Evolutionary conservation across 92 coral and sea anemone genomes (phyloP), one percentile per base, ranked within the genome.

Genomic region (Siderastrea siderea): DNA sequence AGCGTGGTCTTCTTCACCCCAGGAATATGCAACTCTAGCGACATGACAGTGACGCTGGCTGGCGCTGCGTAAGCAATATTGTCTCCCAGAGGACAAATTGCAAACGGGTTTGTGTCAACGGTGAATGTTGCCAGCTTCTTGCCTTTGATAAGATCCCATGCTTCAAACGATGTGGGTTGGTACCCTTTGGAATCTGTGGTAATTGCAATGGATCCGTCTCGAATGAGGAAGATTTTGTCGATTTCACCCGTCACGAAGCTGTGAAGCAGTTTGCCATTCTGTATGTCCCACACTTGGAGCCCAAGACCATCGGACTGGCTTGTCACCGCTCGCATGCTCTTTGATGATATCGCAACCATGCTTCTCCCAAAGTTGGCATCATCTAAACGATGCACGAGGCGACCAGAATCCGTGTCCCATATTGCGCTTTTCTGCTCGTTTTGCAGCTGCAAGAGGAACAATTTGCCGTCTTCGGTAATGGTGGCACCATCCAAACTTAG

Each of bases 381-480:
- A 10, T 68, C 79, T 19, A 82, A 60, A 13, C 84, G 47, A 55
- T 88, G 92, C 71, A 61, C 59, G 53, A 68, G 52, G 48, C 54
- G 53, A 1, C 94, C 91, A n/a, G 85, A 75, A 57, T 47, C 71
- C 19, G 94, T 80, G 74, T 90, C 74, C 89, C 88, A 90, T 43
- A 93, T 51, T 3, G 79, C 82, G 38, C 91, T 89, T 9, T 64
- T 57, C 44, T 49, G 68, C 16, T 78, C 81, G 59, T 70, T 84
- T 43, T n/a, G 68, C 66, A 93, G 68, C 64, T 75, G 79, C 15
- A 81, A 65, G 57, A 93, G 67, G 68, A 95, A 84, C 75, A 94
- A 95, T 85, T 92, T 96, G 71, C 98, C 99, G 49, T 93, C 91
- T 66, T 93, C 84, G 50, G 96, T 89, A 13, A 97, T 90, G 43